Conservation (phyloP, 2,113 vertebrate species). For the Dromaius novaehollandiae region DNA sequence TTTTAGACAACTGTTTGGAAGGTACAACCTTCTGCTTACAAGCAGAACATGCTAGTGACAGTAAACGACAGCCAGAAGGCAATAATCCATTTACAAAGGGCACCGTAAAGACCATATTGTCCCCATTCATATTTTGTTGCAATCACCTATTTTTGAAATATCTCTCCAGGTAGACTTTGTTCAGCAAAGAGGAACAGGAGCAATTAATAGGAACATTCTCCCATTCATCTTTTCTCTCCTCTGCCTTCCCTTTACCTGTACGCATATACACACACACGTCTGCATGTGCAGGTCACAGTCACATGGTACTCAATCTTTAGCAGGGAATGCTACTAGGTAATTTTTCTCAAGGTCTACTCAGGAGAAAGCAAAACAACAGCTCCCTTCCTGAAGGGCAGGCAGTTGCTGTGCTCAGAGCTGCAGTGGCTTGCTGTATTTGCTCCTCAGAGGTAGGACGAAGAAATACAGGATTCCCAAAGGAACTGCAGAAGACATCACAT, state of each 20-base stretch:
- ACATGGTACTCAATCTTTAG: neutral
- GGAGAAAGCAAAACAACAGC: neutral
- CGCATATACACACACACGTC: neutral
- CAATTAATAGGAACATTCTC: neutral
- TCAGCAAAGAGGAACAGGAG: neutral
- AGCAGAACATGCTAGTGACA: neutral
- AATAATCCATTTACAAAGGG: conserved; percentile 35
- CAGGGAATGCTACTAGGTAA: neutral
- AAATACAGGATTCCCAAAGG: neutral
- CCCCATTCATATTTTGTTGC: conserved; percentile 16
- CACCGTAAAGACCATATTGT: neutral
- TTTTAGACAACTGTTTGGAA: conserved; percentile 43
- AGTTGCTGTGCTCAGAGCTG: neutral
- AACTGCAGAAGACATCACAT: rapidly evolving
- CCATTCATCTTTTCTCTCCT: neutral
- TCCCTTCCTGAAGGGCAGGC: neutral
- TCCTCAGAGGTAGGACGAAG: neutral
- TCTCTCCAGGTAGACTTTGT: neutral
- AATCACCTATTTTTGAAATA: conserved; percentile 1
- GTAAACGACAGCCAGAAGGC: conserved; percentile 38
- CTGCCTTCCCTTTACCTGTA: neutral
- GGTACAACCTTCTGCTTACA: conserved; percentile 17
- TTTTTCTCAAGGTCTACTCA: neutral
- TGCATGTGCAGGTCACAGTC: neutral
- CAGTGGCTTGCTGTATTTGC: neutral